A percentile compares a stretch with the other conserved stretches of the same genome.
Conservation (phyloP, 2,888 invertebrate genomes). For the Eupelmus urozonus region DNA sequence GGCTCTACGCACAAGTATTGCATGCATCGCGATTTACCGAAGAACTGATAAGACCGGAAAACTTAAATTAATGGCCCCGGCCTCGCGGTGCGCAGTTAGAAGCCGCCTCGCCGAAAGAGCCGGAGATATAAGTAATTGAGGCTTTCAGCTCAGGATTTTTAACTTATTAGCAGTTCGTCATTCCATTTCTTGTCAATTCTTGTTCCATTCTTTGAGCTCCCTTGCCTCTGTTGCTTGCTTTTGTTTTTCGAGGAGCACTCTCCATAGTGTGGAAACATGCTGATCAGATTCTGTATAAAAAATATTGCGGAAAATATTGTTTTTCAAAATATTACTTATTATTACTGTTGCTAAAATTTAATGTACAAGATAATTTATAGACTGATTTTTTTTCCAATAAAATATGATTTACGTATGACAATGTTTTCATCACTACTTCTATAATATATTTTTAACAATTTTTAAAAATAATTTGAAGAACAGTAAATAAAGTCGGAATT, state of each 20-base stretch:
- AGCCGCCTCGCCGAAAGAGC: background rate
- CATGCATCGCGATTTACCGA: slow-evolving; percentile 56
- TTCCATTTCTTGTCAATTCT: slow-evolving; percentile 27
- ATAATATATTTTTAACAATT: too few species aligned
- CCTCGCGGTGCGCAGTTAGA: background rate
- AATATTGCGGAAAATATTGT: background rate
- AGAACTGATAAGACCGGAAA: slow-evolving; percentile 56
- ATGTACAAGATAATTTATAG: too few species aligned
- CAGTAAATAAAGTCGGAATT: too few species aligned
- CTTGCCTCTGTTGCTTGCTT: background rate
- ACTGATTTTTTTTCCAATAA: too few species aligned
- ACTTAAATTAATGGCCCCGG: slow-evolving; percentile 54
- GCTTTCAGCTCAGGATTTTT: slow-evolving; percentile 27
- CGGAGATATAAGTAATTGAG: slow-evolving; percentile 45
- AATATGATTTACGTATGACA: background rate
- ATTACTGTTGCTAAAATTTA: too few species aligned
- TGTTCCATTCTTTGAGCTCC: background rate
- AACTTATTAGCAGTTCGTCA: slow-evolving; percentile 37
- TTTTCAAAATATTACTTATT: too few species aligned
- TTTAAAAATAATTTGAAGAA: too few species aligned
- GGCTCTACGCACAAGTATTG: slow-evolving; percentile 23
- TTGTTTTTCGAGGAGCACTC: background rate
- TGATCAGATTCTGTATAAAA: background rate
- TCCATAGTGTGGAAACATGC: too few species aligned
- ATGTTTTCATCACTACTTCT: background rate